These are phyloP conservation scores for Anoplolepis gracilipes DNA, from an alignment of 1,140 invertebrate species.

Conservation along the genomic window DNA sequence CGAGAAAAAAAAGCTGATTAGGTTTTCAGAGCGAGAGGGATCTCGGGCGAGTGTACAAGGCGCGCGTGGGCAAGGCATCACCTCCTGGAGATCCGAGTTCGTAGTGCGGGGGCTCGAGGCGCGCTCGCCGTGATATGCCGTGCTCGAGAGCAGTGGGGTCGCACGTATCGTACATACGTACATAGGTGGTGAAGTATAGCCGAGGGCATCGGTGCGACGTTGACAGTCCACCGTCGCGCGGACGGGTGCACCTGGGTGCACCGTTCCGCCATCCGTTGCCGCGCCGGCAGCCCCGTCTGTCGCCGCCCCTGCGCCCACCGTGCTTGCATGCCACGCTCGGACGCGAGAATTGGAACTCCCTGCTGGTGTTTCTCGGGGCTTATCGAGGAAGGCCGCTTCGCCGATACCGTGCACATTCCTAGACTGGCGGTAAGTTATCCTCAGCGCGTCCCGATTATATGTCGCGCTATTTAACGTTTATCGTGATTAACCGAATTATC, in stretches of 20 bases:
- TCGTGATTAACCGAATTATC: neutral
- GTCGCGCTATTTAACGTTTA: neutral
- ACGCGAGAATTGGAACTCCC: slow-evolving; percentile 32
- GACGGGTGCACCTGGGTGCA: neutral
- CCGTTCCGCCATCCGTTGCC: neutral
- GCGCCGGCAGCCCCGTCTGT: neutral
- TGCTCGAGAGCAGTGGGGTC: neutral
- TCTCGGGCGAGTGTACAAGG: neutral
- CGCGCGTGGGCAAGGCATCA: too few species aligned
- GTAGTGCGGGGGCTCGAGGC: too few species aligned
- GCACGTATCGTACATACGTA: neutral
- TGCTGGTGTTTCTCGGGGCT: slow-evolving; percentile 30
- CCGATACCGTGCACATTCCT: slow-evolving; percentile 60
- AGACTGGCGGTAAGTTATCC: slow-evolving; percentile 68
- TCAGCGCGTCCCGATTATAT: neutral
- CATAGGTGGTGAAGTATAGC: neutral
- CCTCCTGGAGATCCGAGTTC: too few species aligned
- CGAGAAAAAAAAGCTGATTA: neutral
- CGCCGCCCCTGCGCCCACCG: neutral
- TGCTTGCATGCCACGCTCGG: slow-evolving; percentile 63
- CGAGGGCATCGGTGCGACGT: neutral
- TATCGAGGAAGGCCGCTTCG: slow-evolving; percentile 57
- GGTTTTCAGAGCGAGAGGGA: neutral
- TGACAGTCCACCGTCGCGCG: neutral
- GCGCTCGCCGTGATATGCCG: too few species aligned